Conservation (phyloP, 1,140 invertebrate genomes). For the Zaprionus ornatus region DNA sequence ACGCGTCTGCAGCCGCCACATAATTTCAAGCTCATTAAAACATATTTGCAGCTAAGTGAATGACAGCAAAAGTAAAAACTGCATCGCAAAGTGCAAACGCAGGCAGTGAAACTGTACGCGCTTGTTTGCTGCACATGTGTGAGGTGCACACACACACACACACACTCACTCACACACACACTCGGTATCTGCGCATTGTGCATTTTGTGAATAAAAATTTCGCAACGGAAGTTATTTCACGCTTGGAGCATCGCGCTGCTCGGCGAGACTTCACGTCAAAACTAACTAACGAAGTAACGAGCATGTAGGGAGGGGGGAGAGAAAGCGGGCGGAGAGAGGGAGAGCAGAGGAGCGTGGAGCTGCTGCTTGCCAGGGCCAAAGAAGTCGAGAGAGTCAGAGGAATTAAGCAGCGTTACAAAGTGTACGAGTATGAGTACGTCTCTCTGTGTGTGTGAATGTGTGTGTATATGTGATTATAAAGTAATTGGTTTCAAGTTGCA, state of each 20-base stretch:
- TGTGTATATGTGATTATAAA: constrained; percentile 31
- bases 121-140: constrained; percentile 2
- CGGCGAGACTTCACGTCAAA: constrained; percentile 52
- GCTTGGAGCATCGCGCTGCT: constrained; percentile 49
- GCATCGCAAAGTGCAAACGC: constrained; percentile 39
- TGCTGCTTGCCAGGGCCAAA: constrained; percentile 18
- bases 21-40: constrained; percentile 76
- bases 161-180: constrained; percentile 6
- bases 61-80: constrained; percentile 38
- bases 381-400: constrained; percentile 30
- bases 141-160: constrained; percentile 1
- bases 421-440: constrained; percentile 47
- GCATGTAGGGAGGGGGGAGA: not conserved
- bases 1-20: constrained; percentile 36
- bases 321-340: too few relatives aligned
- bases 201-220: constrained; percentile 76
- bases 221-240: constrained; percentile 81
- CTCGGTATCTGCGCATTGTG: constrained; percentile 66
- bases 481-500: constrained; percentile 79
- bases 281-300: constrained; percentile 77
- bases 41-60: constrained; percentile 48
- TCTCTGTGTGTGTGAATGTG: constrained; percentile 11
- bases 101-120: constrained; percentile 33
- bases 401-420: constrained; percentile 76
- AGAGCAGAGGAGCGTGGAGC: not conserved